Base-by-base conservation (phyloP, 2,113 vertebrate genomes). In the Chamaetylas fuelleborni region DNA sequence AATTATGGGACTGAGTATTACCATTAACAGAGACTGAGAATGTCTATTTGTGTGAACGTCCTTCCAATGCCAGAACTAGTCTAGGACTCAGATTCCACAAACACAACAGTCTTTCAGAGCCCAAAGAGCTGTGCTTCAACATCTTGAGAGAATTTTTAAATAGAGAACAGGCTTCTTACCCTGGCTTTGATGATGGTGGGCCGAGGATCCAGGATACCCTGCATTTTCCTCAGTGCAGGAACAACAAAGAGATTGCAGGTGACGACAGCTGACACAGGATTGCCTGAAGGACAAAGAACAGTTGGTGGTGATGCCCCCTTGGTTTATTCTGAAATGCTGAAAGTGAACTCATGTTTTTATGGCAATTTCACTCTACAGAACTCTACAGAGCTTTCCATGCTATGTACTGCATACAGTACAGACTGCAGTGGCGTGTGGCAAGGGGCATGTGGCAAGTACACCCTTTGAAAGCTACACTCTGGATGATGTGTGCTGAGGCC, bases 201-300 rank as follows among this genome's bases (percentile, higher is more conserved):
- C 90, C 99, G 98, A 95, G 99, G 99, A 98, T 99, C 99, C 98
- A 99, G 97, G 97, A 99, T 99, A 94, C 99, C 99, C 97, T 99
- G 99, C 99, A 99, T 99, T 97, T 99, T 99, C 98, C 99, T 99
- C 98, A 99, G 98, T 92, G 99, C 99, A 79, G 99, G 99, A 97
- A 99, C 99, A 97, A 99, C 99, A 97, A 99, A 99, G 98, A 99
- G 99, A 98, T 99, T 99, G 98, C 99, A 99, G 96, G 99, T 99
- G 96, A 99, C 99, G 53, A 99, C 99, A 67, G 99, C 99, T 86
- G 99, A 99, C 96, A 99, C 99, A 73, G 99, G 99, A 95, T 99
- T 99, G 96, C 99, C 99, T 99, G 97, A 62, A 96, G 94, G 76
- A 92, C 71, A 86, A 93, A 95, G 95, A 86, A 91, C 81, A 93